Evolutionary conservation across 2,113 vertebrate genomes (phyloP).

Genomic region (Apodemus speciosus): DNA sequence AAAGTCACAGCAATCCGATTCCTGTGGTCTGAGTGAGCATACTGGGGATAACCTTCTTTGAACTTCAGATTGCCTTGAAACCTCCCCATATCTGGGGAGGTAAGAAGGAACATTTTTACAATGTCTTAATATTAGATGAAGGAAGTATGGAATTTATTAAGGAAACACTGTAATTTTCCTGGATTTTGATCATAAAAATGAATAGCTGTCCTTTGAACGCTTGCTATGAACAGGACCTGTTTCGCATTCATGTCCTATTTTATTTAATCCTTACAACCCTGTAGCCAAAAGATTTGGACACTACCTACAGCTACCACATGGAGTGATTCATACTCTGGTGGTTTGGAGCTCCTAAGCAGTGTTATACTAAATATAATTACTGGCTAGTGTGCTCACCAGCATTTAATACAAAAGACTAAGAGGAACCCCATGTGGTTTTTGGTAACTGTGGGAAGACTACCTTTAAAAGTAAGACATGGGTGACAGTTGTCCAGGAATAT

Average conservation of each 20-base stretch:
- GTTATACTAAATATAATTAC: not conserved
- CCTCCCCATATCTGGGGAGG: not conserved
- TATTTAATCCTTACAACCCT: not conserved
- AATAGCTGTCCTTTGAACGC: not conserved
- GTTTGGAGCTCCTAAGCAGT: not conserved
- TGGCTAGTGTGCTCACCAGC: not conserved
- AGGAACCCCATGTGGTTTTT: not conserved
- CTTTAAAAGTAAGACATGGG: not conserved
- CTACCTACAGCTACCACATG: not conserved
- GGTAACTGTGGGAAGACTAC: constrained; percentile 26
- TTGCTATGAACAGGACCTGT: not conserved
- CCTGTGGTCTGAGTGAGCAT: not conserved
- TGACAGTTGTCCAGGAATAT: constrained; percentile 21
- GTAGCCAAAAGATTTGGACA: not conserved
- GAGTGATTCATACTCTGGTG: not conserved
- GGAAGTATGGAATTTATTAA: constrained; percentile 10
- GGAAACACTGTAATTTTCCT: constrained; percentile 21
- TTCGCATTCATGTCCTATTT: not conserved
- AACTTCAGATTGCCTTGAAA: not conserved
- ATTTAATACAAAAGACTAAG: constrained; percentile 26
- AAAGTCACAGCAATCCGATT: not conserved
- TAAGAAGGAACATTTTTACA: not conserved
- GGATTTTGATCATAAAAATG: not conserved
- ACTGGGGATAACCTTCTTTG: not conserved
- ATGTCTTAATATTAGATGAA: constrained; percentile 1